These are phyloP conservation scores for Papilio dardanus DNA, from an alignment of 1,140 invertebrate genomes.

Conservation along the genomic window DNA sequence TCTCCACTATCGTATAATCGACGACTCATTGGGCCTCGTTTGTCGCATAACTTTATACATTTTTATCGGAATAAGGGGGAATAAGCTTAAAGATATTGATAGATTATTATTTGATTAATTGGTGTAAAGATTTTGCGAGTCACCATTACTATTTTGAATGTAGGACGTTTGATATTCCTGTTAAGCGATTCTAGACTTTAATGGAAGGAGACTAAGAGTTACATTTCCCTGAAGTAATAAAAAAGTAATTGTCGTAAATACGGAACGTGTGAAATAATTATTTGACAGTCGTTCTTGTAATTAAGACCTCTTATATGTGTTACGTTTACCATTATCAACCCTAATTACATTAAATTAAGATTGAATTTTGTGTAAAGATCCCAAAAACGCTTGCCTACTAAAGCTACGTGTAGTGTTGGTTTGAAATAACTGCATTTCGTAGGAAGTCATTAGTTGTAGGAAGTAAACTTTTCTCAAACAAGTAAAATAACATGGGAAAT, in stretches of 20 bases:
- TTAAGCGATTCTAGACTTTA: background rate
- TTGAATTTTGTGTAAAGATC: background rate
- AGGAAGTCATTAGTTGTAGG: background rate
- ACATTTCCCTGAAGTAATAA: slow-evolving; percentile 32
- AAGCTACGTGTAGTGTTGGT: background rate
- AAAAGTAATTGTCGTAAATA: slow-evolving; percentile 45
- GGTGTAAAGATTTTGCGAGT: background rate
- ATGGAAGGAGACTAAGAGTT: background rate
- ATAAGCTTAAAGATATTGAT: too few relatives aligned
- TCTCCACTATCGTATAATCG: too few relatives aligned
- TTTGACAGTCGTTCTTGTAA: slow-evolving; percentile 54
- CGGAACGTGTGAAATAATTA: slow-evolving; percentile 61
- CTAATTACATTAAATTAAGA: background rate
- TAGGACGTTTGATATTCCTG: slow-evolving; percentile 24
- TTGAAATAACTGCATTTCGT: background rate
- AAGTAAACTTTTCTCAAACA: slow-evolving; percentile 2
- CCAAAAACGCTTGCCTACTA: background rate
- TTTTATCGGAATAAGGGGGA: too few relatives aligned
- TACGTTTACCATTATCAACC: background rate
- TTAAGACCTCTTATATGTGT: slow-evolving; percentile 37
- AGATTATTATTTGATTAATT: background rate
- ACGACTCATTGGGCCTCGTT: too few relatives aligned
- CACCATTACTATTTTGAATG: slow-evolving; percentile 43
- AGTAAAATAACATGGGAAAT: background rate
- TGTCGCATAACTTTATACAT: too few relatives aligned